Evolutionary conservation across 2,113 vertebrate genomes (phyloP).

Genomic region (Mirza zaza): DNA sequence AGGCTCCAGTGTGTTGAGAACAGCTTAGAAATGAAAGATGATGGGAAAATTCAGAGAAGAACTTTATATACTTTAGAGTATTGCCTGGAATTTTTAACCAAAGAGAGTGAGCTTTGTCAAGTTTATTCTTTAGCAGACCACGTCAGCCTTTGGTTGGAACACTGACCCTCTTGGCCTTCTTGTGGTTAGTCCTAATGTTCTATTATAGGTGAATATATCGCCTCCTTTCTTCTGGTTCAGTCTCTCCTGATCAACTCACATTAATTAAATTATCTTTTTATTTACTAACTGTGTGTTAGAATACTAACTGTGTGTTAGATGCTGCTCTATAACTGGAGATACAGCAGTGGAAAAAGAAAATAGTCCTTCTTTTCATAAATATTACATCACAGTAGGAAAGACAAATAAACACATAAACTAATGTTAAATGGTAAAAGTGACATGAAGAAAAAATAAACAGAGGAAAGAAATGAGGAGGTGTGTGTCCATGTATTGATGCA

Average conservation of each 20-base stretch:
- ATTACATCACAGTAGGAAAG: background rate
- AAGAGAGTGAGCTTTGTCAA: background rate
- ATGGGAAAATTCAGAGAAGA: background rate
- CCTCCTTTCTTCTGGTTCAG: background rate
- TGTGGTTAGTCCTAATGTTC: background rate
- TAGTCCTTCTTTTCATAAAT: background rate
- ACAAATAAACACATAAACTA: background rate
- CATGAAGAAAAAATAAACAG: background rate
- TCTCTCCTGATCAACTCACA: background rate
- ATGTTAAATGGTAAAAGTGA: background rate
- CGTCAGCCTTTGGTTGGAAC: background rate
- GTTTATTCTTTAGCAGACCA: background rate
- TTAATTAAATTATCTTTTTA: background rate
- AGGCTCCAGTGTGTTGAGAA: background rate
- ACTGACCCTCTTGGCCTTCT: background rate
- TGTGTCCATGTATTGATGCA: accelerated
- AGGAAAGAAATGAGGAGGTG: background rate
- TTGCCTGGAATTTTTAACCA: background rate
- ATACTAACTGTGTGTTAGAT: background rate
- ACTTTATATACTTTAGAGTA: background rate
- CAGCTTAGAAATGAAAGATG: background rate
- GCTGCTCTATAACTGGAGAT: background rate
- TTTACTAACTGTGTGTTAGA: too few species aligned
- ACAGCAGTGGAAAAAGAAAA: background rate
- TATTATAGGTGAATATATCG: background rate